Base-by-base conservation (phyloP, 2,797 vertebrate genomes). In the Pseudochirops cupreus region DNA sequence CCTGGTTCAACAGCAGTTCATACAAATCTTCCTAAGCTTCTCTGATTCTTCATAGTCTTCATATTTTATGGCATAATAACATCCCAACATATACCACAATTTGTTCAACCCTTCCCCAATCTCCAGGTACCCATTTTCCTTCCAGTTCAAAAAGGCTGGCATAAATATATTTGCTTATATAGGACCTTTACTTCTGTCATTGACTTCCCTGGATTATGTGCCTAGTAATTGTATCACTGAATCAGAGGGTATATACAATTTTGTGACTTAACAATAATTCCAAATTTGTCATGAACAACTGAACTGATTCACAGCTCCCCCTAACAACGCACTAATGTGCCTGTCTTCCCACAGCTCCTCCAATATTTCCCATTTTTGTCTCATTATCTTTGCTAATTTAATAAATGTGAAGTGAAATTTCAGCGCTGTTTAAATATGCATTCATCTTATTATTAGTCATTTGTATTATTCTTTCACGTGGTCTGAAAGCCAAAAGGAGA, bases 401-500 rank as follows among this genome's bases (percentile, higher is more conserved):
- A 46, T 82, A 46, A 82, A 11, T 46, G 74, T 82, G 21, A 82
- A 16, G 21, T 46, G 39, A 82, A 82, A 82, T 18, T 46, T 82
- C n/a, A 82, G n/a, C 46, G n/a, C 46, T 82, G 9, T 82, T 82
- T 82, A 46, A 46, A 46, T 82, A 46, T 82, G 39, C 74, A 82
- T 82, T 82, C 24, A 82, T 82, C 39, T 46, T 46, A 82, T 82
- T 46, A 24, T 9, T 26, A 82, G 21, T 26, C 46, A 82, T 82
- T 82, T 82, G 21, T 26, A 82, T 46, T 46, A 46, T 82, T 26
- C 74, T 82, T 82, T 46, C 39, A 82, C 26, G 10, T 46, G 18
- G 9, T 74, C 62, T 97, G 96, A 57, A 97, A 98, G 56, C 94
- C 93, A 55, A 0, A 10, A 50, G 52, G 21, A 28, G 59, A 90